Conservation (phyloP, 2,888 invertebrate genomes). For the Nemotelus pantherinus region DNA sequence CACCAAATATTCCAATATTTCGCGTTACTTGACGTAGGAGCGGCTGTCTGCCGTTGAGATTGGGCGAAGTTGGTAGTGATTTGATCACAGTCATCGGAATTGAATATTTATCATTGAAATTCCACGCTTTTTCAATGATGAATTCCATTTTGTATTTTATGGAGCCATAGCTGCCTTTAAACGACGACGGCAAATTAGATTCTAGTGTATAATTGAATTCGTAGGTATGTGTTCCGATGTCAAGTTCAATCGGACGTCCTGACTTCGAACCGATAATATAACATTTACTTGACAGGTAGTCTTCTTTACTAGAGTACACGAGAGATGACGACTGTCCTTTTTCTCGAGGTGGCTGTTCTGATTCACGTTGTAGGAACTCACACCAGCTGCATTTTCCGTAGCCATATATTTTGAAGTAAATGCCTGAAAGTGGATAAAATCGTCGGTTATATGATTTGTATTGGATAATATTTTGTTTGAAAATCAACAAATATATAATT, state of each 20-base stretch:
- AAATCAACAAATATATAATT: no score
- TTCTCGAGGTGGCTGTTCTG: conserved; percentile 50
- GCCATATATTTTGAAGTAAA: conserved; percentile 62
- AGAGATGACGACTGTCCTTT: conserved; percentile 60
- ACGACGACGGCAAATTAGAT: conserved; percentile 60
- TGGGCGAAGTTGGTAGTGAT: conserved; percentile 52
- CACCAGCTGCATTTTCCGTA: conserved; percentile 65
- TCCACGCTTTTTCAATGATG: conserved; percentile 63
- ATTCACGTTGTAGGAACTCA: conserved; percentile 61
- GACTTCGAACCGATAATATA: conserved; percentile 61
- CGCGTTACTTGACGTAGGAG: conserved; percentile 48
- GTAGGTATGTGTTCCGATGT: conserved; percentile 60
- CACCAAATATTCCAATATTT: conserved; percentile 57
- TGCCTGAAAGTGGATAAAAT: conserved; percentile 56
- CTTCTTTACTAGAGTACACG: conserved; percentile 62
- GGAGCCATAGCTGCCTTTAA: conserved; percentile 61
- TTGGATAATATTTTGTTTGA: no score
- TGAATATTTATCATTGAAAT: conserved; percentile 62
- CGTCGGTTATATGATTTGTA: not conserved
- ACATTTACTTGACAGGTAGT: conserved; percentile 60
- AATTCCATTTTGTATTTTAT: conserved; percentile 64
- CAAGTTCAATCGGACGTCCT: conserved; percentile 56
- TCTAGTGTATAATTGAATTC: conserved; percentile 59
- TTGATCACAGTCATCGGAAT: conserved; percentile 61
- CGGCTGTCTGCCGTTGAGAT: conserved; percentile 60